phyloP scores from a whole-genome alignment of 2,888 invertebrate species.

The Zygothrica quintamaculata region DNA sequence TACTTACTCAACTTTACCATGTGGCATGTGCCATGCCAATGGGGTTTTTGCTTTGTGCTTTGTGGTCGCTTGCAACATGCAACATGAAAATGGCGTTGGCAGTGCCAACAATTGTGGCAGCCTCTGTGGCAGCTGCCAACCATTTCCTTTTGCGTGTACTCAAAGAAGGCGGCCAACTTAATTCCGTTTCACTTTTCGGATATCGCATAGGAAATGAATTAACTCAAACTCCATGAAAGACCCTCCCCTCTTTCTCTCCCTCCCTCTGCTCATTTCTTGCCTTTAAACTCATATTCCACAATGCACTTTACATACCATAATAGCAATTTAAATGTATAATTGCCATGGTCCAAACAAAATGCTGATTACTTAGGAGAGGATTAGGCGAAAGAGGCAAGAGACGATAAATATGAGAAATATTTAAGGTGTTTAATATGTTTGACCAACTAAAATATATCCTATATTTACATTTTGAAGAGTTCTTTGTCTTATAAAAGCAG shows the following conservation, averaged over 20 bases:
- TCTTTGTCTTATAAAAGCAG: no score
- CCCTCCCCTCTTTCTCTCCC: neutral
- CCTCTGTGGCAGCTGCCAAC: slow-evolving; percentile 5
- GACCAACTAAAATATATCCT: no score
- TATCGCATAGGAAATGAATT: slow-evolving; percentile 29
- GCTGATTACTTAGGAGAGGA: slow-evolving; percentile 35
- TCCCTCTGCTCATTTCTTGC: neutral
- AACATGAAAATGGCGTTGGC: slow-evolving; percentile 67
- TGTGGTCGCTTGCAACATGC: slow-evolving; percentile 46
- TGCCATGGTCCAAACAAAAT: slow-evolving; percentile 33
- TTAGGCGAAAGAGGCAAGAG: neutral
- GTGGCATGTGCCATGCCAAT: slow-evolving; percentile 13
- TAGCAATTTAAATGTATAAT: slow-evolving; percentile 50
- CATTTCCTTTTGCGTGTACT: slow-evolving; percentile 31
- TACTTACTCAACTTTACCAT: slow-evolving; percentile 28
- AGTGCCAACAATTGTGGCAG: slow-evolving; percentile 33
- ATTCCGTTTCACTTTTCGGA: slow-evolving; percentile 21
- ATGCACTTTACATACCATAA: slow-evolving; percentile 12
- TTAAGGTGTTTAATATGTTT: no score
- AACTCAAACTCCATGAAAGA: neutral
- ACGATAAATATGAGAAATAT: no score
- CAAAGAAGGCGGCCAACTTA: slow-evolving; percentile 16
- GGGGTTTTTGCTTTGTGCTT: slow-evolving; percentile 32
- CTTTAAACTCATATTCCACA: neutral
- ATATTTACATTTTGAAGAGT: no score